Percentiles rank a stretch among this genome's conserved stretches.
Conservation (phyloP, 2,797 vertebrate genomes). For the Cottoperca gobio region DNA sequence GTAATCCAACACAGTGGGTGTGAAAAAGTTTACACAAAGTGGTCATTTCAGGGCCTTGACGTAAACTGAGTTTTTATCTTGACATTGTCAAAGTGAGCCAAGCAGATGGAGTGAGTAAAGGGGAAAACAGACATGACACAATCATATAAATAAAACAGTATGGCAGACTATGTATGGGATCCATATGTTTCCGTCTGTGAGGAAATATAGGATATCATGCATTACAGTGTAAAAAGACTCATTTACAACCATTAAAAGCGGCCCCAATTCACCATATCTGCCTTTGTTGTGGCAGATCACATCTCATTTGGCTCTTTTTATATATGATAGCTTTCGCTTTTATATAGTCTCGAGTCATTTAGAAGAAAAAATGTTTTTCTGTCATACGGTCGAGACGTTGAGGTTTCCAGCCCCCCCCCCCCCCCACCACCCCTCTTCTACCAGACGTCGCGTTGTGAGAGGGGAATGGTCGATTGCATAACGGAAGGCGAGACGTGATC, state of each 20-base stretch:
- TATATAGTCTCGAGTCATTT: conserved; percentile 76
- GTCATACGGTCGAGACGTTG: conserved; percentile 74
- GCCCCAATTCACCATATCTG: conserved; percentile 46
- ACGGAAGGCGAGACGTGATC: conserved; percentile 81
- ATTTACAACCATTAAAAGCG: conserved; percentile 71
- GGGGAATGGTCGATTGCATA: conserved; percentile 84
- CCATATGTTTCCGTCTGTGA: conserved; percentile 74
- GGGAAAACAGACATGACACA: conserved; percentile 75
- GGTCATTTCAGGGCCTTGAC: conserved; percentile 43
- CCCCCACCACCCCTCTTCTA: conserved; percentile 44
- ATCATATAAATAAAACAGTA: conserved; percentile 69
- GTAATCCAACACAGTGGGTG: conserved; percentile 66
- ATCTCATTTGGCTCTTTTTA: conserved; percentile 67
- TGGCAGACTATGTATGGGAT: conserved; percentile 65
- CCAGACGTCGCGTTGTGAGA: conserved; percentile 80
- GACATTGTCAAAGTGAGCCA: conserved; percentile 48
- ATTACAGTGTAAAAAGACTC: conserved; percentile 76
- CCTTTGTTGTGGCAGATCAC: conserved; percentile 72
- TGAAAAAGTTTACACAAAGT: conserved; percentile 64
- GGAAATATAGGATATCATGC: conserved; percentile 81
- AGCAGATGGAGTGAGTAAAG: conserved; percentile 65
- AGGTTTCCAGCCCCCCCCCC: conserved; percentile 69
- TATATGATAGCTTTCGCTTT: conserved; percentile 62
- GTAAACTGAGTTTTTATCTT: conserved; percentile 42
- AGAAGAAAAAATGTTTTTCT: conserved; percentile 73